These are phyloP conservation scores for Nymphicus hollandicus DNA, from an alignment of 2,113 vertebrate genomes.

Conservation along the genomic window DNA sequence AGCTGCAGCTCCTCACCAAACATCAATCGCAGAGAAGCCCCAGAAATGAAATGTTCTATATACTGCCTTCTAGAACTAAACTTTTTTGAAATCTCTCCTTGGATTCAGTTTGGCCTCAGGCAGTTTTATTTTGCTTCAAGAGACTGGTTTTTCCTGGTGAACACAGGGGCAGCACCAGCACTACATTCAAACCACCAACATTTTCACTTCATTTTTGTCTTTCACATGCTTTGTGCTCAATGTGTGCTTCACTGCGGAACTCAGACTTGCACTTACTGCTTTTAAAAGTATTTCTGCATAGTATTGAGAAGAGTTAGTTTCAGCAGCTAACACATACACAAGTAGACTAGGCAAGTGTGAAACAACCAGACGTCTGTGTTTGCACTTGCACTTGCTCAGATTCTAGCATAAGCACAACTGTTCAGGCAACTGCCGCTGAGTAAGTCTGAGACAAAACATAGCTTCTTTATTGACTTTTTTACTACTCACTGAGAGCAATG, in stretches of 20 bases:
- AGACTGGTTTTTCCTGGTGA: neutral
- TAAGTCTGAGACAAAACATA: neutral
- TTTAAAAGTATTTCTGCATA: neutral
- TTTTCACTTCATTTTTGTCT: neutral
- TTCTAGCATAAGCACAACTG: conserved; percentile 36
- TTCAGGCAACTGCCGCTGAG: conserved; percentile 28
- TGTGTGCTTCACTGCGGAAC: neutral
- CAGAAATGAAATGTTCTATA: neutral
- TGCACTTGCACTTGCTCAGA: conserved; percentile 8
- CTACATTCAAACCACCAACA: neutral
- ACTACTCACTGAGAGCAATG: neutral
- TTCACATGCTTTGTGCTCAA: neutral
- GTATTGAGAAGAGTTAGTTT: neutral
- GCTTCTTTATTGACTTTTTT: conserved; percentile 25
- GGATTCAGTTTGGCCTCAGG: neutral
- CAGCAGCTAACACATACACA: neutral
- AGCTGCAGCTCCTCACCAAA: neutral
- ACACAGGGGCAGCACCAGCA: neutral
- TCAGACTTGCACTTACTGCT: neutral
- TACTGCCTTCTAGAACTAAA: neutral
- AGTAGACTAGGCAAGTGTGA: neutral
- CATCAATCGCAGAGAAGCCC: neutral
- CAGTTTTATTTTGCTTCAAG: neutral
- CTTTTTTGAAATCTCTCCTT: neutral
- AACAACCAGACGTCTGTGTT: neutral